Evolutionary conservation across 2,888 invertebrate genomes (phyloP).

Genomic region (Athripsodes cinereus): DNA sequence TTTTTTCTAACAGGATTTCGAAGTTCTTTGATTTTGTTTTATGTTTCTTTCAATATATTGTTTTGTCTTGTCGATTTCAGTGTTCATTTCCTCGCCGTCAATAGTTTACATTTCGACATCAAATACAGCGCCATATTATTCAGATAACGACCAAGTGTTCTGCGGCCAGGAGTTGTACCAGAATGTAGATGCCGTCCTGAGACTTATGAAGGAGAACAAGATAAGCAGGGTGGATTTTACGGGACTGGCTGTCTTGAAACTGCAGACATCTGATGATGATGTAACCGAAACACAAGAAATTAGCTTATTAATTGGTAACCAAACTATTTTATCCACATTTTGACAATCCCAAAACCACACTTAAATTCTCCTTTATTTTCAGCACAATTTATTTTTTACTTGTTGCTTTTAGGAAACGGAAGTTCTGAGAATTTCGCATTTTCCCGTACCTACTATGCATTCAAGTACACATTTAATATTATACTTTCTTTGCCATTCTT

Average conservation of each 20-base stretch:
- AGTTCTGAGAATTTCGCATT: too few species aligned
- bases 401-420: too few species aligned
- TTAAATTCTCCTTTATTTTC: too few species aligned
- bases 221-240: slow-evolving; percentile 10
- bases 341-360: too few species aligned
- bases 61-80: slow-evolving; percentile 34
- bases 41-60: background rate
- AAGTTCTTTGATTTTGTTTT: background rate
- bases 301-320: slow-evolving; percentile 31
- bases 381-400: too few species aligned
- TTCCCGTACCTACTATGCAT: too few species aligned
- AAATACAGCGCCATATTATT: slow-evolving; percentile 42
- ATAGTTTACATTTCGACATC: slow-evolving; percentile 47
- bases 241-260: slow-evolving; percentile 39
- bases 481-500: too few species aligned
- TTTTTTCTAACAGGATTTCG: too few species aligned
- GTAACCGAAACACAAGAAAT: slow-evolving; percentile 50
- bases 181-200: slow-evolving; percentile 38
- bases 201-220: slow-evolving; percentile 27
- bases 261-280: slow-evolving; percentile 40
- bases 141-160: slow-evolving; percentile 41
- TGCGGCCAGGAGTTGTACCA: slow-evolving; percentile 31
- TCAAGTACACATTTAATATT: too few species aligned
- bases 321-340: too few species aligned
- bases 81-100: slow-evolving; percentile 53